Base-by-base conservation (phyloP, 2,797 vertebrate genomes). In the Balearica regulorum region DNA sequence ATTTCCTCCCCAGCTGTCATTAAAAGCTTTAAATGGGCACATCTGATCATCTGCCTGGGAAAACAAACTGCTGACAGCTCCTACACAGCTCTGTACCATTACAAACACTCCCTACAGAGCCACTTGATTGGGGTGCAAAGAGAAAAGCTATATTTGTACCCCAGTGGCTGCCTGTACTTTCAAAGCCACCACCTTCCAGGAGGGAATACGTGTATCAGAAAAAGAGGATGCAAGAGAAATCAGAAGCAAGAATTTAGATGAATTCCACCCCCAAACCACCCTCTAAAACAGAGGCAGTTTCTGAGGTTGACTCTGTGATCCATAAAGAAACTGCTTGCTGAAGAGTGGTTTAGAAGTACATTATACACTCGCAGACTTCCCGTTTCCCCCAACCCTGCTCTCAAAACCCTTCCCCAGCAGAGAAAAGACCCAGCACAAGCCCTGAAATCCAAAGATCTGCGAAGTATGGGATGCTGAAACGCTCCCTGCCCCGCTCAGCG, bases 141-240 rank as follows among this genome's bases (percentile, higher is more conserved):
- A 17, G 35, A 46, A 83, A 83, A 71, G 14, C 18, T 70, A 0
- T 22, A 31, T 69, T 76, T 84, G 41, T 60, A 58, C 37, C 22
- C 61, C 48, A 31, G 33, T 2, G 48, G 10, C 46, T 64, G 39
- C 35, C 29, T 5, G 39, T 25, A 15, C 21, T 64, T 69, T 35
- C 51, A 86, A 72, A 93, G 35, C 25, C 49, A 17, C 5, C 85
- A 39, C 65, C 28, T 81, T 75, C 39, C 79, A 41, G 62, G 61
- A 57, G 37, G 21, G 18, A 70, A 49, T 12, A 37, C 0, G 0
- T 3, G 2, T 16, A 43, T 35, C 18, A 18, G 49, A 17, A 26
- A 58, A 68, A 69, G 19, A 91, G 21, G 49, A 29, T 17, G 24
- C 37, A 37, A 60, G 49, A 57, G 28, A 80, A 97, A 71, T 35